Base-by-base conservation (phyloP, 1,140 invertebrate genomes). In the Aradophagus sp. region DNA sequence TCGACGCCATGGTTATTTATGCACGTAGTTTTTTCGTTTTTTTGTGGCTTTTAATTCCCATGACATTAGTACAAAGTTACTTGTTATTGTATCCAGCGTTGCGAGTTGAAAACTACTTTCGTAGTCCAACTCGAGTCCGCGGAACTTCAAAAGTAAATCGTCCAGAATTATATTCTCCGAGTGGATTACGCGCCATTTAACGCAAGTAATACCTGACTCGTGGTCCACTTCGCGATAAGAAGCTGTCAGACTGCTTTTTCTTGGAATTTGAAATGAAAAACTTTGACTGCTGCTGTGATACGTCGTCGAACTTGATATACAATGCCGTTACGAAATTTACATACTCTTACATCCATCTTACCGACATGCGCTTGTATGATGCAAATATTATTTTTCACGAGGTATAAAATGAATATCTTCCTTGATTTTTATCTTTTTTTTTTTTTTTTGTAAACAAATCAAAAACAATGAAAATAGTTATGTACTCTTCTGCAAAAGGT, bases 131-230 rank as follows among this genome's bases (percentile, higher is more conserved):
- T 44, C 17, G 14, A 31, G 56, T 27, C 42, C 47, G 34, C 20
- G 55, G 39, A 76, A 77, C 74, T 79, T 74, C 44, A 75, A 59
- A 61, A 77, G 73, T 77, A 77, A 77, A 77, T 75, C 68, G 66
- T 63, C 53, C 29, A 73, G 68, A 77, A 71, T 79, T 75, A 74
- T 74, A 73, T 70, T 45, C 63, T 69, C 26, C 27, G 13, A 27
- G 36, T 68, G 62, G 50, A 75, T 75, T 73, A 75, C 71, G 65
- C 76, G 29, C 69, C 62, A 77, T 77, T 78, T 78, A 79, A 69
- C 72, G 36, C 68, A 36, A 74, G 58, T 69, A 75, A 67, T 71
- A 73, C 41, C 50, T 55, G 45, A 66, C 44, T 69, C 42, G 42
- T 36, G 35, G 52, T 47, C 56, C 52, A 58, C 53, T 73, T 50